Evolutionary conservation across 2,888 invertebrate genomes (phyloP), one percentile per base, ranked within the genome.

Genomic region (Nephrotoma guestfalica): DNA sequence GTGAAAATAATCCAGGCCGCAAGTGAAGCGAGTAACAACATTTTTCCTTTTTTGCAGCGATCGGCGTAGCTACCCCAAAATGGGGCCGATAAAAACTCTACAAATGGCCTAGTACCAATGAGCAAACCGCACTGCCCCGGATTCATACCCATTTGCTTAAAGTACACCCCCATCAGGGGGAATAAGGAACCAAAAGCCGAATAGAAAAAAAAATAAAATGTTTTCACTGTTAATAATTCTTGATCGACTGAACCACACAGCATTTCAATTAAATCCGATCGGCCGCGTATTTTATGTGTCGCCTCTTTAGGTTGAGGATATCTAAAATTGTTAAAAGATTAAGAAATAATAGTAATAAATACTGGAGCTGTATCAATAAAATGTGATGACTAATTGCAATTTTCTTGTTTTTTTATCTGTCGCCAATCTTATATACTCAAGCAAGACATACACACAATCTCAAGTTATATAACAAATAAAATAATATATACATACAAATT

Each of bases 121-220:
- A 97, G 93, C 87, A 97, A 93, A 6, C 98, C 98, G 90, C 97
- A 97, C 91, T 99, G 98, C 18, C 96, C 96, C 0, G 99, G 97
- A 92, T 98, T 99, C 98, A 99, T 98, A 87, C 98, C 98, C 95
- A 99, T 96, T 93, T 99, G 99, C 93, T 99, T 99, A 93, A 99
- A 99, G 92, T 99, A 99, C 85, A 99, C 97, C 51, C 98, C 99
- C 96, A 99, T 97, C 88, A 99, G 93, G 0, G 99, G 99, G 91
- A 99, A 99, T 15, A 99, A 94, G 0, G 98, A 98, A 6, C 99
- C 99, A 91, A 99, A 99, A 0, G 99, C 99, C 83, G 99, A 98
- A 92, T 99, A 99, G 93, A 99, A 99, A 94, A 99, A 99, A 92
- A 99, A 99, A 92, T 99, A 99, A 92, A 99, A 99, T 40, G 97